Conservation (phyloP, 2,797 vertebrate species). For the Melanogrammus aeglefinus region DNA sequence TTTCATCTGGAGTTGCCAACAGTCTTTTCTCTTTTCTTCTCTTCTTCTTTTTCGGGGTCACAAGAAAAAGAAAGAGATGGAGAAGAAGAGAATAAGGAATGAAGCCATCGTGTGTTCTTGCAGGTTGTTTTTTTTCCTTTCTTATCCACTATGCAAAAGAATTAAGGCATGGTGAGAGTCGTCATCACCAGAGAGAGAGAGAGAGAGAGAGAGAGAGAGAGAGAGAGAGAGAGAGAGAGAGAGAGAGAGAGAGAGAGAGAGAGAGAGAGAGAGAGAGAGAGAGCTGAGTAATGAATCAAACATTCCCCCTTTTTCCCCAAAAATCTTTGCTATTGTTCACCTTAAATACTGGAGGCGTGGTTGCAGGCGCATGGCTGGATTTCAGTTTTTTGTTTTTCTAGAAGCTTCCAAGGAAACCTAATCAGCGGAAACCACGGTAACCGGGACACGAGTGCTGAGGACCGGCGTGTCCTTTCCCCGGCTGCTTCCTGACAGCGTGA, state of each 20-base stretch:
- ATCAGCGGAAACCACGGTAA: too few species aligned
- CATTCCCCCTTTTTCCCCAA: conserved; percentile 48
- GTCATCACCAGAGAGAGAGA: conserved; percentile 61
- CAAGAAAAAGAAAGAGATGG: conserved; percentile 15
- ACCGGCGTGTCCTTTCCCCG: too few species aligned
- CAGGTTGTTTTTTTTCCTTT: conserved; percentile 42
- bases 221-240: conserved; percentile 35
- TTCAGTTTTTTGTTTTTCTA: neutral
- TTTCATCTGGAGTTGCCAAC: conserved; percentile 3
- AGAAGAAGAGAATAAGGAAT: conserved; percentile 35
- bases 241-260: conserved; percentile 7
- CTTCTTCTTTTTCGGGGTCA: conserved; percentile 19
- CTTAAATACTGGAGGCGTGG: conserved; percentile 63
- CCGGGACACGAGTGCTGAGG: too few species aligned
- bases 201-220: neutral
- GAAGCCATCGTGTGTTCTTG: conserved; percentile 47
- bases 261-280: conserved; percentile 22
- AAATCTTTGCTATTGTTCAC: conserved; percentile 44
- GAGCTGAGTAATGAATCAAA: conserved; percentile 74
- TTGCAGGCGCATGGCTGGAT: conserved; percentile 35
- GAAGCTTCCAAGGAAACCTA: too few species aligned
- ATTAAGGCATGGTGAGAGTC: conserved; percentile 65
- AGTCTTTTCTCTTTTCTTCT: neutral
- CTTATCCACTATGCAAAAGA: conserved; percentile 69
- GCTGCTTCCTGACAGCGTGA: too few species aligned